Conservation (phyloP, 2,113 vertebrate species). For the Sturnus vulgaris region DNA sequence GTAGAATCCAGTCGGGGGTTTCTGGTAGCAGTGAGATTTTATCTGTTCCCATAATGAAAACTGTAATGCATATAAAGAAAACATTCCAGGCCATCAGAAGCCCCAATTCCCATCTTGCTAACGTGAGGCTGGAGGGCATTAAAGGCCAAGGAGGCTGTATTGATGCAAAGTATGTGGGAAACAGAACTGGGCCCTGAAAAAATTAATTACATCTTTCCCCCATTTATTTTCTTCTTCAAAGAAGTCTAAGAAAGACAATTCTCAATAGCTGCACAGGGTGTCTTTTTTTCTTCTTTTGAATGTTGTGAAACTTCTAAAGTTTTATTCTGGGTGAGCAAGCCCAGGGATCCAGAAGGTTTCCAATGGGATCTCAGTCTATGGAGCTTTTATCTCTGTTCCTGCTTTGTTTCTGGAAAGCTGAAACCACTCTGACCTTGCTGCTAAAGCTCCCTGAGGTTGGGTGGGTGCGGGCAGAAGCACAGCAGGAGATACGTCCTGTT, state of each 20-base stretch:
- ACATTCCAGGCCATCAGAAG: not conserved
- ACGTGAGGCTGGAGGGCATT: not conserved
- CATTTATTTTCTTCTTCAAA: not conserved
- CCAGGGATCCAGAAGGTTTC: not conserved
- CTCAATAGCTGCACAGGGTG: not conserved
- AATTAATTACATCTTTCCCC: not conserved
- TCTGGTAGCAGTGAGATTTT: not conserved
- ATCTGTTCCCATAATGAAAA: not conserved
- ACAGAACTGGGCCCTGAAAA: not conserved
- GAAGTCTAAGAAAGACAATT: not conserved
- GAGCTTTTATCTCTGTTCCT: not conserved
- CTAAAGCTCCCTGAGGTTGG: not conserved
- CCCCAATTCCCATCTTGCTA: not conserved
- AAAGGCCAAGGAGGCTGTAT: not conserved
- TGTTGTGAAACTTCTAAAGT: not conserved
- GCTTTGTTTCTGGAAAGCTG: not conserved
- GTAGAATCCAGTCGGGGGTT: not conserved
- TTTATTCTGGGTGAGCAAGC: not conserved
- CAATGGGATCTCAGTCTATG: rapidly evolving
- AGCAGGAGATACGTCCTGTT: not conserved
- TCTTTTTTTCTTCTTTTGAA: not conserved
- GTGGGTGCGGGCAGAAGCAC: not conserved
- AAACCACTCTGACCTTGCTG: not conserved
- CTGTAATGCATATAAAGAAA: not conserved
- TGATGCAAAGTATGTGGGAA: not conserved